A percentile compares a stretch with the other conserved stretches of the same genome.
phyloP scores from a whole-genome alignment of 2,888 invertebrate species.

The Pterobdella sp. region DNA sequence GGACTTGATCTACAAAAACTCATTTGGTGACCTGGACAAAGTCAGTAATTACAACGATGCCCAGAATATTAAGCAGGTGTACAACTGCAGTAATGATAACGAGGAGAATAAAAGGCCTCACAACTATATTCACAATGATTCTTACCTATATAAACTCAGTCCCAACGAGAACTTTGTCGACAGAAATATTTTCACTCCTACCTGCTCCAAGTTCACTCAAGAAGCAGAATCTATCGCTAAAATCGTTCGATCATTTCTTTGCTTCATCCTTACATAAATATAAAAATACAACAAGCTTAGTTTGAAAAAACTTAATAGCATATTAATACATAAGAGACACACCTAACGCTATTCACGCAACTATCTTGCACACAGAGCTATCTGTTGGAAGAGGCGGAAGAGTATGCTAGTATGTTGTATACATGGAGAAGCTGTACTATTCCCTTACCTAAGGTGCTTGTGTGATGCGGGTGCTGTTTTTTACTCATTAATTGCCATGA shows the following conservation, averaged over 20 bases:
- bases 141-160: slow-evolving; percentile 68
- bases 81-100: background rate
- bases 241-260: slow-evolving; percentile 8
- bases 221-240: slow-evolving; percentile 60
- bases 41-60: background rate
- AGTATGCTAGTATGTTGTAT: slow-evolving; percentile 92
- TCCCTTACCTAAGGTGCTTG: slow-evolving; percentile 69
- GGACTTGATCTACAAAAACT: background rate
- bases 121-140: background rate
- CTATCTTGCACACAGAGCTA: slow-evolving; percentile 67
- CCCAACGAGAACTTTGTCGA: slow-evolving; percentile 97
- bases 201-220: slow-evolving; percentile 94
- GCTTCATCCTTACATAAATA: background rate
- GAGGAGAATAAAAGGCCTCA: background rate
- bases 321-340: too few relatives aligned
- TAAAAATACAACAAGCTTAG: background rate
- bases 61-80: background rate
- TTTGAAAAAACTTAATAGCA: too few relatives aligned
- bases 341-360: too few relatives aligned
- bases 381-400: slow-evolving; percentile 84
- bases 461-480: too few relatives aligned
- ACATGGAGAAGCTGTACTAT: slow-evolving; percentile 95
- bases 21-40: too few relatives aligned
- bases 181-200: slow-evolving; percentile 89
- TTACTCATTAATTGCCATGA: background rate